These are phyloP conservation scores for Falco berigora DNA, from an alignment of 2,797 vertebrate species.

Conservation along the genomic window DNA sequence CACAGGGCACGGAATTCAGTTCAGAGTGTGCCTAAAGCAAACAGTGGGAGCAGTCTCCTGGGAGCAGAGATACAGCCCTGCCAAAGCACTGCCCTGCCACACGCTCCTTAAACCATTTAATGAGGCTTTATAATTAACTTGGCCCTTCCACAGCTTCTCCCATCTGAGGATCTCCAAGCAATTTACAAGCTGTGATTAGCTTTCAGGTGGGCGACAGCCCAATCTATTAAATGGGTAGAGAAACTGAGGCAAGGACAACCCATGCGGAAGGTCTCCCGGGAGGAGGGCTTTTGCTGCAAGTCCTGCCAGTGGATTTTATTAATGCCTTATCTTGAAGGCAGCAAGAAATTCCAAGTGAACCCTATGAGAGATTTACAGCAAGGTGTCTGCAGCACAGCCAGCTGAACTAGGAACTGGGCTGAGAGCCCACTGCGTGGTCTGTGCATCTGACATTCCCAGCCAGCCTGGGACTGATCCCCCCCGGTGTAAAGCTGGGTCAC, in stretches of 20 bases:
- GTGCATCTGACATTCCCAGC: background rate
- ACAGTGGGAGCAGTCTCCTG: background rate
- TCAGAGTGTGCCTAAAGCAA: background rate
- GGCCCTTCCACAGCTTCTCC: constrained; percentile 42
- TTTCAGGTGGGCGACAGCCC: background rate
- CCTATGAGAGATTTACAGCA: background rate
- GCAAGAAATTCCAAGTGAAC: background rate
- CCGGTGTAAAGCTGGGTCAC: background rate
- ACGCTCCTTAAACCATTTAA: constrained; percentile 20
- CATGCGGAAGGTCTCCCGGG: background rate
- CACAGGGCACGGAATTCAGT: background rate
- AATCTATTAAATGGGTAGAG: background rate
- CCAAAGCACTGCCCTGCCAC: constrained; percentile 11
- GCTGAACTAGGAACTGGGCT: background rate
- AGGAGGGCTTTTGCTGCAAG: background rate
- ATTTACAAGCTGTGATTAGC: background rate
- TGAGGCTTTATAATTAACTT: constrained; percentile 49
- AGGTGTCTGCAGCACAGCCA: background rate
- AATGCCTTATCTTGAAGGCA: background rate
- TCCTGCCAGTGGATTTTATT: background rate
- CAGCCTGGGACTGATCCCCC: background rate
- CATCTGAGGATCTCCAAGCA: constrained; percentile 29
- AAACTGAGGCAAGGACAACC: background rate
- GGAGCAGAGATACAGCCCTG: background rate
- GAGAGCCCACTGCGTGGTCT: background rate